A percentile compares a stretch with the other conserved stretches of the same genome.
Conservation (phyloP, 2,888 invertebrate species). For the Cryptocheilus praepositus region DNA sequence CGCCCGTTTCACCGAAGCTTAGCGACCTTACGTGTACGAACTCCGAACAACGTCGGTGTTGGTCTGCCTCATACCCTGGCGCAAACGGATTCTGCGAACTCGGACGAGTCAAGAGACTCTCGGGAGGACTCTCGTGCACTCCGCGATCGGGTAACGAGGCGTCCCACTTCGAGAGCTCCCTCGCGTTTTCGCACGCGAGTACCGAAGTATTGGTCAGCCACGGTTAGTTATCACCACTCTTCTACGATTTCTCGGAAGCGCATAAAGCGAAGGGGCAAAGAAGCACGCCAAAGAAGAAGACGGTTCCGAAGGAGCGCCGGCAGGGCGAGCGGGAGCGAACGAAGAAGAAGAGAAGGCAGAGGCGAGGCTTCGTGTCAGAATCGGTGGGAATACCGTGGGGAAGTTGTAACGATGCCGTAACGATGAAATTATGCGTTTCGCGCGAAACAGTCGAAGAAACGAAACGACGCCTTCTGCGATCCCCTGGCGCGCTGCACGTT, state of each 20-base stretch:
- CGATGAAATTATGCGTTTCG: conserved; percentile 44
- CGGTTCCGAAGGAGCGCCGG: background rate
- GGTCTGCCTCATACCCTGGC: conserved; percentile 28
- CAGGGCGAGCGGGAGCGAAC: conserved; percentile 10
- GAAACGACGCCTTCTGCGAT: conserved; percentile 14
- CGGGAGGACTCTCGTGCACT: conserved; percentile 31
- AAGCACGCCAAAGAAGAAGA: conserved; percentile 19
- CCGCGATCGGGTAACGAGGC: conserved; percentile 39
- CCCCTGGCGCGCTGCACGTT: no score
- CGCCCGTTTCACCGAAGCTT: conserved; percentile 17
- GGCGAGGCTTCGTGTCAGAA: conserved; percentile 24
- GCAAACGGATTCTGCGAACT: conserved; percentile 38
- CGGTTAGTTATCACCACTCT: conserved; percentile 34
- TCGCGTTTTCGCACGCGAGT: conserved; percentile 46
- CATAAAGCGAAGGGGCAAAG: conserved; percentile 16
- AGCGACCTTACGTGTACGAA: conserved; percentile 22
- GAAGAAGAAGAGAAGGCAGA: background rate
- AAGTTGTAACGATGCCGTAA: conserved; percentile 37
- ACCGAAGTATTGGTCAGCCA: conserved; percentile 15
- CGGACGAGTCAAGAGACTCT: conserved; percentile 14
- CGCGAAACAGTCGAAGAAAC: conserved; percentile 37
- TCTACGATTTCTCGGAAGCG: conserved; percentile 44
- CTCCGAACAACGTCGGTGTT: conserved; percentile 11
- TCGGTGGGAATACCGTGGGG: conserved; percentile 32
- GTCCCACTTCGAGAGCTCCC: conserved; percentile 47